Base-by-base conservation (phyloP, 2,888 invertebrate species). In the Hirtodrosophila histrioides region DNA sequence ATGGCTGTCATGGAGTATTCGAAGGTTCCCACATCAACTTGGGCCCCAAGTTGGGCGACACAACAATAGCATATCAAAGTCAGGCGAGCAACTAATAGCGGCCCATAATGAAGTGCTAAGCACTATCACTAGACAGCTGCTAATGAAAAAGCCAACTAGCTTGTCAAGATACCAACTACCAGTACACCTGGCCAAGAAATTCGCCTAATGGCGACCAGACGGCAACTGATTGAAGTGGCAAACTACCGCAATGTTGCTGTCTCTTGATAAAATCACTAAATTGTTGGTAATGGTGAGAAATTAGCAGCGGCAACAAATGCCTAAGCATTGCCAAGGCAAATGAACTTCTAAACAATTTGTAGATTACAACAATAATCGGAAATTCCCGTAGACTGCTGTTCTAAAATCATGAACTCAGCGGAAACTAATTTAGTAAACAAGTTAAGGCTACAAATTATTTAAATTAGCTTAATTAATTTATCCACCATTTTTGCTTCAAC, bases 61-160 rank as follows among this genome's bases (percentile, higher is more conserved):
- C 75, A 75, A 79, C 77, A 75, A 76, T 69, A 66, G 49, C 81
- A 60, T 78, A 80, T 83, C 81, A 80, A 63, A 83, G 83, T 78
- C 78, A 70, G 44, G 57, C 67, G 37, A 41, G 33, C 62, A 58
- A 62, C 79, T 79, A 79, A 79, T 79, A 75, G 69, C 56, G 49
- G 54, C 29, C 67, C 68, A 68, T 83, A 80, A 83, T 83, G 69
- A 80, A 86, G 75, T 76, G 78, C 72, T 83, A 70, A 56, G 78
- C 69, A 69, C 72, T 70, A 76, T 69, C 65, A n/a, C n/a, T n/a
- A 71, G 66, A 29, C 61, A 62, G 45, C 39, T 55, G 65, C 68
- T 83, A 83, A 86, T 86, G 81, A 78, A 86, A 81, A 68, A 57
- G 57, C 63, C 78, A 69, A 64, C 48, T 56, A 39, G 7, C 67